phyloP scores from a whole-genome alignment of 2,797 vertebrate species.

The Mareca strepera region DNA sequence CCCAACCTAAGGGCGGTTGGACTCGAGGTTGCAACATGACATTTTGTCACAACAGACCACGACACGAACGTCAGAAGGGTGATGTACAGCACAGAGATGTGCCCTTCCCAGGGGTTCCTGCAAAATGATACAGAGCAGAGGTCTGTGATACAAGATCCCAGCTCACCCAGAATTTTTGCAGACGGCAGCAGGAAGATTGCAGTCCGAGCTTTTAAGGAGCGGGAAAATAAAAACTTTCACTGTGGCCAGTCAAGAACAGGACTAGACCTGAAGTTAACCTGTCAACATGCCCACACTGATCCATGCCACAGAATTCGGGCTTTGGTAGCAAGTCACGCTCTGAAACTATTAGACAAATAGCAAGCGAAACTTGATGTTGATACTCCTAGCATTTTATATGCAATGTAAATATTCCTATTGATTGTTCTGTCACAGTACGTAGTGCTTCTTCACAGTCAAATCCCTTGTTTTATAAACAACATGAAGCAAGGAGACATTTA shows the following conservation, averaged over 20 bases:
- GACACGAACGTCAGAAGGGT: background rate
- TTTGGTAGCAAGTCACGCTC: background rate
- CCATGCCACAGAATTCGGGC: background rate
- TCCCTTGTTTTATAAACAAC: slow-evolving; percentile 5
- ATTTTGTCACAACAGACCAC: background rate
- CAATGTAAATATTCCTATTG: background rate
- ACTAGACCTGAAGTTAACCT: background rate
- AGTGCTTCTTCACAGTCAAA: background rate
- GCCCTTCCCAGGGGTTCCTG: background rate
- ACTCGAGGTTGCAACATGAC: rapidly evolving
- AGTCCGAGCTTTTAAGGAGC: background rate
- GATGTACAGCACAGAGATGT: too few species aligned
- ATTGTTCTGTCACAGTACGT: background rate
- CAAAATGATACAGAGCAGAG: background rate
- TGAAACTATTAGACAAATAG: background rate
- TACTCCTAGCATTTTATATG: background rate
- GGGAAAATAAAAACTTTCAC: background rate
- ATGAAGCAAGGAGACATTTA: background rate
- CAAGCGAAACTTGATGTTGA: background rate
- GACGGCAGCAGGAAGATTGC: background rate
- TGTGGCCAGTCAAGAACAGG: background rate
- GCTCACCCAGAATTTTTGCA: background rate
- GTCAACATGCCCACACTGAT: background rate
- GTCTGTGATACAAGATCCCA: background rate
- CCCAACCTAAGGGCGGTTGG: background rate